Conservation (phyloP, 2,888 invertebrate genomes). For the Hipparchia semele region DNA sequence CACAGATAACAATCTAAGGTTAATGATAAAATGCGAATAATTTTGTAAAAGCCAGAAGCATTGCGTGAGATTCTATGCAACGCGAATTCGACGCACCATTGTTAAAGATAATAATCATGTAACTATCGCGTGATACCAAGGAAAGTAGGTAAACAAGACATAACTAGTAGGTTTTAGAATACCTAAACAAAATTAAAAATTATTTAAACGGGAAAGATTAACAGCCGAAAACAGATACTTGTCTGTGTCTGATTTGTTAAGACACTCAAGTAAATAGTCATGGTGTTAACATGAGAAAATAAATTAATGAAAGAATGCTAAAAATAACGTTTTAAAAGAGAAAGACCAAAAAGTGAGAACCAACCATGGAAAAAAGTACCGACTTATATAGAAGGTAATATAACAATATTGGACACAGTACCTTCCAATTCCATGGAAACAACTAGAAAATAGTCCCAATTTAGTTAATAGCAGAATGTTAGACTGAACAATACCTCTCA, state of each 20-base stretch:
- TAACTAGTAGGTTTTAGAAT: neutral
- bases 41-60: conserved; percentile 1
- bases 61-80: neutral
- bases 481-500: conserved; percentile 43
- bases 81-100: neutral
- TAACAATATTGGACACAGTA: no score
- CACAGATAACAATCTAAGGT: neutral
- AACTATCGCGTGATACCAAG: neutral
- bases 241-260: no score
- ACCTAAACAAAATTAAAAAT: no score
- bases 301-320: neutral
- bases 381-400: no score
- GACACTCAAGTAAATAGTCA: no score
- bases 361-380: no score
- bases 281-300: neutral
- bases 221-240: no score
- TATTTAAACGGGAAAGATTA: no score
- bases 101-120: neutral
- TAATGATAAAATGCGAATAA: neutral
- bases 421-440: neutral
- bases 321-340: neutral
- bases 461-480: conserved; percentile 13
- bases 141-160: neutral
- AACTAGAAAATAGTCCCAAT: neutral
- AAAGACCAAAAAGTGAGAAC: neutral